These are phyloP conservation scores for Amblyjoppa fuscipennis DNA, from an alignment of 2,888 invertebrate genomes.

Conservation along the genomic window DNA sequence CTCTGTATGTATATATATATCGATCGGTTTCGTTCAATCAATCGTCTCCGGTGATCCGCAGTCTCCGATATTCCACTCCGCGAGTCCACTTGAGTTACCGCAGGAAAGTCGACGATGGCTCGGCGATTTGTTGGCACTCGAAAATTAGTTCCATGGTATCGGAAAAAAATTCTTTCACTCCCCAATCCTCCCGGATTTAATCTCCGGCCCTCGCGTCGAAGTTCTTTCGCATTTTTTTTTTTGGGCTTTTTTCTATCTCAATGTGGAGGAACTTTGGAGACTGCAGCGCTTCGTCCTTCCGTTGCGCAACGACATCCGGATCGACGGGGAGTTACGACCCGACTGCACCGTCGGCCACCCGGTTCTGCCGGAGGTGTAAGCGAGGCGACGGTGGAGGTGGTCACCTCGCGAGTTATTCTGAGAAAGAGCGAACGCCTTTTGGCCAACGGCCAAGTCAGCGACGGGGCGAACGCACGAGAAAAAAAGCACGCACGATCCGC, in stretches of 20 bases:
- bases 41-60: not conserved
- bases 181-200: not conserved
- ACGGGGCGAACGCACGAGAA: constrained; percentile 57
- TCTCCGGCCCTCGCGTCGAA: constrained; percentile 8
- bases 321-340: constrained; percentile 80
- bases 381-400: constrained; percentile 75
- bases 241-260: constrained; percentile 7
- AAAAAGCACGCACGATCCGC: constrained; percentile 24
- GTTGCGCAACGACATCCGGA: constrained; percentile 76
- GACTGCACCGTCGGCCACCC: constrained; percentile 79
- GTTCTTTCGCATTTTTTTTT: constrained; percentile 13
- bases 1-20: not conserved
- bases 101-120: not conserved
- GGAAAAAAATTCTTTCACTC: not conserved
- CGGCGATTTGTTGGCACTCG: constrained; percentile 18
- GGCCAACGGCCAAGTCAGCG: constrained; percentile 76
- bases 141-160: not conserved
- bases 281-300: constrained; percentile 52
- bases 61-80: not conserved
- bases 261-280: constrained; percentile 36
- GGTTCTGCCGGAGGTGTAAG: constrained; percentile 73
- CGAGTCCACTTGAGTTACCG: not conserved
- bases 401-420: constrained; percentile 85
- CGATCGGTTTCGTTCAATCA: not conserved
- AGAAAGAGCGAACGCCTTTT: constrained; percentile 75